Conservation (phyloP, 2,797 vertebrate species). For the Hydrolagus colliei region DNA sequence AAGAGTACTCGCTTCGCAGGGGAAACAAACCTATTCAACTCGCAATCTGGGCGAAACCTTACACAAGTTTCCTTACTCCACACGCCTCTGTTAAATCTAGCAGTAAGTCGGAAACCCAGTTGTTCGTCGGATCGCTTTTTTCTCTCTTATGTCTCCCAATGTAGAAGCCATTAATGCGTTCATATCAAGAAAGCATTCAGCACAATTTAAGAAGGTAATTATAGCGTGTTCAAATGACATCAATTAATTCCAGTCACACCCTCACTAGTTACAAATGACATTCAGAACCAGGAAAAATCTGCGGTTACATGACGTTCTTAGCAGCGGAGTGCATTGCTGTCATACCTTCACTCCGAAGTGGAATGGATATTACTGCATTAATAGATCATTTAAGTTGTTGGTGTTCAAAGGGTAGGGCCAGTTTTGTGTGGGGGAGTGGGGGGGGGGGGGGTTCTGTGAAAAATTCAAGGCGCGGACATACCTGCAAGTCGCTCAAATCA, state of each 20-base stretch:
- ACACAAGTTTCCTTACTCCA: no score
- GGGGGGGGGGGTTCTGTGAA: no score
- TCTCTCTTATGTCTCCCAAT: no score
- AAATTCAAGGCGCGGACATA: not conserved
- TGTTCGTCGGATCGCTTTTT: no score
- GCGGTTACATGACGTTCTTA: not conserved
- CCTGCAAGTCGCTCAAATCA: not conserved
- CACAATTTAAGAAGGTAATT: not conserved
- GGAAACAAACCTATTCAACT: no score
- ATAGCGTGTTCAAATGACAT: not conserved
- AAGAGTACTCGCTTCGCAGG: no score
- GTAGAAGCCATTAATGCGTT: no score
- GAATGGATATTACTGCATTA: not conserved
- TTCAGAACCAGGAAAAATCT: not conserved
- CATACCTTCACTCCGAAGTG: not conserved
- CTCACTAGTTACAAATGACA: not conserved
- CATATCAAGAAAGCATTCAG: not conserved
- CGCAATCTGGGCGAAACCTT: no score
- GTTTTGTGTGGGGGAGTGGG: no score
- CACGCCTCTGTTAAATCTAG: no score
- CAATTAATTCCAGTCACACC: not conserved
- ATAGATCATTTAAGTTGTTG: not conserved
- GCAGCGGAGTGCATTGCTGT: not conserved
- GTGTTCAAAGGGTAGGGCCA: conserved; percentile 8
- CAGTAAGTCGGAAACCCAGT: no score